A percentile compares a stretch with the other conserved stretches of the same genome.
Conservation (phyloP, 2,113 vertebrate genomes). For the Lagopus leucura region DNA sequence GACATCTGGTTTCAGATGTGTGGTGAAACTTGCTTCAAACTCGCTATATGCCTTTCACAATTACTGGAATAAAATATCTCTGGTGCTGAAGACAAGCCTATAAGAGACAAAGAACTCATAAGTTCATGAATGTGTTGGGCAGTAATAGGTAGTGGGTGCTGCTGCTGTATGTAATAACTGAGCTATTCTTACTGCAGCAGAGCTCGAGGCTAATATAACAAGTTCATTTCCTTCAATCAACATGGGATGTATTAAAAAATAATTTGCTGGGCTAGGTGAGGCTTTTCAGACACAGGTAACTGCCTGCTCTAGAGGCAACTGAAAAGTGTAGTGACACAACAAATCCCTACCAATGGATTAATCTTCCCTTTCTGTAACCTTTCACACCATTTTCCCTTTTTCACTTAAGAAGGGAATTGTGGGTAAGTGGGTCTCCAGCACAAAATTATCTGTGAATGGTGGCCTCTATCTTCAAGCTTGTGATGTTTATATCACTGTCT, state of each 20-base stretch:
- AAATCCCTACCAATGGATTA: conserved; percentile 68
- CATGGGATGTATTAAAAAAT: conserved; percentile 22
- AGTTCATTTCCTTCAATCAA: conserved; percentile 23
- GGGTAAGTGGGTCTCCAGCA: neutral
- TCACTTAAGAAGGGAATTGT: conserved; percentile 4
- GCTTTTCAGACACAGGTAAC: neutral
- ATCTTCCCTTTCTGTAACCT: conserved; percentile 46
- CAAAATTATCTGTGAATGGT: neutral
- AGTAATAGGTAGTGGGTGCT: neutral
- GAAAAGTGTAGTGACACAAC: conserved; percentile 18
- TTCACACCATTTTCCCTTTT: conserved; percentile 55
- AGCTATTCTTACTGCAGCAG: neutral
- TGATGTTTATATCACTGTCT: neutral
- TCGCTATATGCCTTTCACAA: neutral
- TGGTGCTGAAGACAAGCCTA: neutral
- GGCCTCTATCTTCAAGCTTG: neutral
- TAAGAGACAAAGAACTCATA: neutral
- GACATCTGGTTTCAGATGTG: neutral
- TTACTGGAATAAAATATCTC: neutral
- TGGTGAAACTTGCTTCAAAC: neutral
- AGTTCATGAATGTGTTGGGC: neutral
- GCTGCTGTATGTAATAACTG: neutral
- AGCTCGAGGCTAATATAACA: neutral
- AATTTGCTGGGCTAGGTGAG: conserved; percentile 12
- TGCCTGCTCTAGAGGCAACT: neutral